Conservation (phyloP, 2,113 vertebrate genomes). For the Ceuthmochares aereus region DNA sequence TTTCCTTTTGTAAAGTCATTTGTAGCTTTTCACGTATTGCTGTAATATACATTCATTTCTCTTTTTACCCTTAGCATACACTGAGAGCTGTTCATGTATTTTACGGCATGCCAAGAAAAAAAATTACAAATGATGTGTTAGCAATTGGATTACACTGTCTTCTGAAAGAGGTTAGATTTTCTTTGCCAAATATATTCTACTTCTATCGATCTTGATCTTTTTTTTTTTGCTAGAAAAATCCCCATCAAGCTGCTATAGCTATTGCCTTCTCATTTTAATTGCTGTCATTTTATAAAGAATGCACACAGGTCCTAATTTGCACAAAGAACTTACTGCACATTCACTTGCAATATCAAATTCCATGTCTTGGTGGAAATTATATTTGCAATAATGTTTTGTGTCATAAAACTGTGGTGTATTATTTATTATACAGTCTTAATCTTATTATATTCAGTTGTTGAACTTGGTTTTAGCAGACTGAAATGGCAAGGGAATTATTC, state of each 20-base stretch:
- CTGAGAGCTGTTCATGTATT: not conserved
- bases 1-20: not conserved
- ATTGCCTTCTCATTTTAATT: conserved; percentile 37
- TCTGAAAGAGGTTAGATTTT: conserved; percentile 18
- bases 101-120: conserved; percentile 31
- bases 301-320: not conserved
- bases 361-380: conserved; percentile 15
- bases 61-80: not conserved
- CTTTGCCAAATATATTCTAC: conserved; percentile 10
- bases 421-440: conserved; percentile 30
- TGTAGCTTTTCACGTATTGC: not conserved
- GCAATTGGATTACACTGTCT: not conserved
- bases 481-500: not conserved
- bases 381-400: conserved; percentile 13
- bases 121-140: not conserved
- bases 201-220: not conserved
- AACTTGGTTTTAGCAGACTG: not conserved
- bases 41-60: not conserved
- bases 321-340: conserved; percentile 15
- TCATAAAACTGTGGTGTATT: not conserved
- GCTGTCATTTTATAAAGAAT: conserved; percentile 17
- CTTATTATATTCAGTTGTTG: conserved; percentile 13
- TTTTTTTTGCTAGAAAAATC: not conserved
- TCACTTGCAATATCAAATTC: conserved; percentile 23
- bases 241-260: not conserved